Percentiles rank a stretch among this genome's conserved stretches.
phyloP scores from a whole-genome alignment of 2,113 vertebrate genomes.

The Oncorhynchus keta region DNA sequence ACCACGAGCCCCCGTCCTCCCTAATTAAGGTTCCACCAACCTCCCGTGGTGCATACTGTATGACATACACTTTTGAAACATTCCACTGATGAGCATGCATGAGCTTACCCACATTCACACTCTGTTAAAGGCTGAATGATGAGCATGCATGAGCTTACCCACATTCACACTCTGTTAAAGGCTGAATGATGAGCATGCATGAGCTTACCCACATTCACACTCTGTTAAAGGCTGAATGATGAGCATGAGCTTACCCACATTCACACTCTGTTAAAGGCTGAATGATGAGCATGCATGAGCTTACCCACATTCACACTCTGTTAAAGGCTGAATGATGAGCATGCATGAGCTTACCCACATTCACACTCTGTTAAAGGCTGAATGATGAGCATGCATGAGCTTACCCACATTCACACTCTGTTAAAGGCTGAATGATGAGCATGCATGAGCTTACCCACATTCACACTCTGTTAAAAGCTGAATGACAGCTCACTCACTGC shows the following conservation, averaged over 20 bases:
- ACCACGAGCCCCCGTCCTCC: too few species aligned
- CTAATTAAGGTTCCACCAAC: too few species aligned
- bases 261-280: too few species aligned
- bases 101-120: conserved; percentile 12
- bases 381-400: conserved; percentile 12
- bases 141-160: too few species aligned
- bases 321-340: conserved; percentile 16
- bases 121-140: conserved; percentile 24
- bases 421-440: conserved; percentile 23
- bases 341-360: conserved; percentile 13
- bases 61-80: not conserved
- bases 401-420: conserved; percentile 15
- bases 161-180: too few species aligned
- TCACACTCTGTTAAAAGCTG: too few species aligned
- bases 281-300: conserved; percentile 15
- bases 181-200: too few species aligned
- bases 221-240: too few species aligned
- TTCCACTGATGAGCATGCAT: conserved; percentile 6
- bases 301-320: conserved; percentile 15
- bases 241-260: too few species aligned
- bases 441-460: too few species aligned
- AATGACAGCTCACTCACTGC: conserved; percentile 25
- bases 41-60: too few species aligned
- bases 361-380: conserved; percentile 24
- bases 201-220: too few species aligned